A percentile compares a stretch with the other conserved stretches of the same genome.
phyloP scores from a whole-genome alignment of 2,888 invertebrate genomes.

The Drosophila imparisetae region DNA sequence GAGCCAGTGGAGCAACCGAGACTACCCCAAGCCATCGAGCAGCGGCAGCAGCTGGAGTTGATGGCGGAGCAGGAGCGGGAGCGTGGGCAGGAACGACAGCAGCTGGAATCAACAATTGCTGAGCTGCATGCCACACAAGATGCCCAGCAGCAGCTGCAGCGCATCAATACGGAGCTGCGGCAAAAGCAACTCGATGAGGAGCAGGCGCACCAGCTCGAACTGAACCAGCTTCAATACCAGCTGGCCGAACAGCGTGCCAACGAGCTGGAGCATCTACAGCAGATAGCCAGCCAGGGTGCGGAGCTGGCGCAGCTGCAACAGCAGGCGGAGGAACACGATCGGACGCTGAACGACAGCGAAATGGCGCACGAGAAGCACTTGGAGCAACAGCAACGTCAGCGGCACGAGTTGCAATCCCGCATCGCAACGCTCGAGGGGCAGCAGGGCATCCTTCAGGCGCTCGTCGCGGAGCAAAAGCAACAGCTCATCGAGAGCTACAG shows the following conservation, averaged over 20 bases:
- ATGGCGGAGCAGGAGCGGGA: neutral
- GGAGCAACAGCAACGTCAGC: conserved; percentile 72
- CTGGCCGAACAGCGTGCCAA: conserved; percentile 35
- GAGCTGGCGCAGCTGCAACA: conserved; percentile 77
- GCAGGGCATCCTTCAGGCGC: conserved; percentile 81
- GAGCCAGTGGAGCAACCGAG: conserved; percentile 56
- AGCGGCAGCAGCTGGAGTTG: neutral
- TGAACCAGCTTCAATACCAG: conserved; percentile 20
- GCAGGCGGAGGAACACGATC: conserved; percentile 74
- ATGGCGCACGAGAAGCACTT: conserved; percentile 81
- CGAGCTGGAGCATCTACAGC: conserved; percentile 85
- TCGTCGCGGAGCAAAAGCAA: conserved; percentile 84
- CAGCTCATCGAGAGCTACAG: conserved; percentile 83
- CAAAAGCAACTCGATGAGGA: conserved; percentile 19
- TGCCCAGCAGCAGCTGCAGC: neutral
- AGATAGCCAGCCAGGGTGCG: conserved; percentile 83
- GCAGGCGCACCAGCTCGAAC: conserved; percentile 27
- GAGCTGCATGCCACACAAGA: conserved; percentile 13
- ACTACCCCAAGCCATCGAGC: conserved; percentile 37
- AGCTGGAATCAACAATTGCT: conserved; percentile 2
- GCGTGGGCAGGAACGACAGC: neutral
- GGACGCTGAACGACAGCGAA: conserved; percentile 73
- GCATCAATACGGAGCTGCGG: neutral
- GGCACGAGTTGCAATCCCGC: conserved; percentile 74
- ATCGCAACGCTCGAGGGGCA: conserved; percentile 79